Base-by-base conservation (phyloP, 1,140 invertebrate genomes). In the Heliothis subflexa region DNA sequence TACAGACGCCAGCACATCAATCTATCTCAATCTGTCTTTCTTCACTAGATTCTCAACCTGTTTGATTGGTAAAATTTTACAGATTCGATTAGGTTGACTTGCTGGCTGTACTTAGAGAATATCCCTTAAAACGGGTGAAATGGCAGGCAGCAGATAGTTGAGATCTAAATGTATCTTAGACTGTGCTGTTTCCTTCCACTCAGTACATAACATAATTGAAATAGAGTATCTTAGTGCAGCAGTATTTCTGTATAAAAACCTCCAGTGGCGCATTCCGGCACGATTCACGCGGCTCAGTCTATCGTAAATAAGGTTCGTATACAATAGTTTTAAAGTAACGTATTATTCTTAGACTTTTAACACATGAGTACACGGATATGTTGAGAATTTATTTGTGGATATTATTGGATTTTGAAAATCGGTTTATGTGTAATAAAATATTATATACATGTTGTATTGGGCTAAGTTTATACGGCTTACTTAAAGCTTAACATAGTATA, bases 141-240 rank as follows among this genome's bases (percentile, higher is more conserved):
- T 9, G 4, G 9, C 33, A 0, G 33, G 0, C 0, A 40, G 33
- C 5, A 40, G 3, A 5, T 40, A 40, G 33, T 7, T 40, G 33
- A 7, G 33, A 40, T 40, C 33, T 40, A 5, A 40, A 40, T 9
- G 33, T 40, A 40, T 40, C 33, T 66, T 66, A 66, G n/a, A 45
- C 40, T 66, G n/a, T 47, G 57, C 25, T 28, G 25, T 9, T 71
- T 71, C 47, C 71, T 59, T 50, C 40, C 33, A 40, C 21, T 74
- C 66, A 50, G 66, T 70, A 61, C 71, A 59, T 61, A 61, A 74
- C 11, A 25, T 74, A 74, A 74, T 74, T 74, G 71, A 74, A 74
- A 74, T 74, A 18, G 18, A 74, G 71, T 61, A 57, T 57, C 71
- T 59, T 59, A 21, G 71, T 61, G 16, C 40, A n/a, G 54, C 71